Base-by-base conservation (phyloP, 1,140 invertebrate species). In the Zaprionus vittiger region DNA sequence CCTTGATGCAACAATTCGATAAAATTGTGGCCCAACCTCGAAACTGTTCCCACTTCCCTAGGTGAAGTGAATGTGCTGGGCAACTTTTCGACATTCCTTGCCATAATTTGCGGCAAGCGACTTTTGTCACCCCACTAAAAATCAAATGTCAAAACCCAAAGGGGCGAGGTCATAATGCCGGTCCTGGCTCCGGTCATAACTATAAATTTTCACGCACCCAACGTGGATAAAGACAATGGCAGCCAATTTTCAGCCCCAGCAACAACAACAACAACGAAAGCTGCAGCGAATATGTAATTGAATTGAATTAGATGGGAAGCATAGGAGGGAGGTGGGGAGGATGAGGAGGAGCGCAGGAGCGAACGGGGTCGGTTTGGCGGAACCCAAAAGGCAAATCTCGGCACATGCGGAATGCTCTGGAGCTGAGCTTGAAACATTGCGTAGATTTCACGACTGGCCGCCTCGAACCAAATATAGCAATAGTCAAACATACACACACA, bases 151-250 rank as follows among this genome's bases (percentile, higher is more conserved):
- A 83, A 47, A 17, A 47, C n/a, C 41, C 69, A 70, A 67, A 67
- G 80, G 41, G 41, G 65, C 80, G 83, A 89, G 84, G 83, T 87
- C 83, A 89, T 79, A 86, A 73, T 69, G 83, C 65, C 63, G 68
- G n/a, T 47, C 41, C 41, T 47, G 34, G 15, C 54, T n/a, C 60
- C 63, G 83, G 68, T 81, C 81, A 87, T 87, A 87, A 89, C 84
- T 74, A 87, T 87, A 87, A 87, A 87, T 89, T 87, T 84, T 83
- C 81, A 87, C 84, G 84, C 84, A 87, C 73, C 75, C 71, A 68
- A 63, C 66, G 41, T 17, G 63, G 47, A 64, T 63, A 86, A 79
- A 87, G 74, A 87, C 84, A 89, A 87, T 89, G 66, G 71, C 59
- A 44, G 70, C 73, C 83, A 87, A 82, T 87, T 81, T 78, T 60